Conservation (phyloP, 2,888 invertebrate genomes). For the Hirtodrosophila confusa region DNA sequence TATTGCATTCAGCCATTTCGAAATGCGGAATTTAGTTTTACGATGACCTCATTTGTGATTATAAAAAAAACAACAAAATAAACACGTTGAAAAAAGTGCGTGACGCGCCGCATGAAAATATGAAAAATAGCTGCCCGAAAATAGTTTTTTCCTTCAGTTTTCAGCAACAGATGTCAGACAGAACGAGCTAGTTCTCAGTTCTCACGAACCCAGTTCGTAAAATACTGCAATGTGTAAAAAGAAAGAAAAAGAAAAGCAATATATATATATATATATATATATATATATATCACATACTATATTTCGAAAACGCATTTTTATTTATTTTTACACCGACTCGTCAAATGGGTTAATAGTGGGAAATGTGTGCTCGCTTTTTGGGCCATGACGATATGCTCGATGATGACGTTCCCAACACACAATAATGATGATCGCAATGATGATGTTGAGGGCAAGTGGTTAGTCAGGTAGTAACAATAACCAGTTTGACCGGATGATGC, state of each 20-base stretch:
- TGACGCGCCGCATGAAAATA: constrained; percentile 55
- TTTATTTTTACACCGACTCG: constrained; percentile 69
- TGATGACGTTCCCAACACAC: constrained; percentile 6
- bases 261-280: no score
- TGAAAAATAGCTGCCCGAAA: constrained; percentile 49
- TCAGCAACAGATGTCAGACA: constrained; percentile 47
- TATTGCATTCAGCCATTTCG: constrained; percentile 43
- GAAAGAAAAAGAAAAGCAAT: no score
- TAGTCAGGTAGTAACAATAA: constrained; percentile 55
- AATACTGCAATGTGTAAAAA: constrained; percentile 35
- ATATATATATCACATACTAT: no score
- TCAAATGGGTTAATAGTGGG: constrained; percentile 74
- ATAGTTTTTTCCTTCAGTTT: constrained; percentile 36
- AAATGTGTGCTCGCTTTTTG: constrained; percentile 53
- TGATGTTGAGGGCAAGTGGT: constrained; percentile 35
- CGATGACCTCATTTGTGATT: constrained; percentile 71
- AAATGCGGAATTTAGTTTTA: constrained; percentile 59
- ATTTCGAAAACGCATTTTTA: constrained; percentile 42
- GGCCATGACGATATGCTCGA: constrained; percentile 42
- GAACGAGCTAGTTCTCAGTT: constrained; percentile 1
- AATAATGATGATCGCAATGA: constrained; percentile 10
- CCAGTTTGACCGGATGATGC: constrained; percentile 70
- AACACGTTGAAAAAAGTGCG: constrained; percentile 42
- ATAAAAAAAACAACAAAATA: constrained; percentile 5
- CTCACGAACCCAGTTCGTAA: constrained; percentile 1